A percentile compares a stretch with the other conserved stretches of the same genome.
phyloP scores from a whole-genome alignment of 53 echinoderm and acorn worm genomes.

The Glandiceps talaboti region DNA sequence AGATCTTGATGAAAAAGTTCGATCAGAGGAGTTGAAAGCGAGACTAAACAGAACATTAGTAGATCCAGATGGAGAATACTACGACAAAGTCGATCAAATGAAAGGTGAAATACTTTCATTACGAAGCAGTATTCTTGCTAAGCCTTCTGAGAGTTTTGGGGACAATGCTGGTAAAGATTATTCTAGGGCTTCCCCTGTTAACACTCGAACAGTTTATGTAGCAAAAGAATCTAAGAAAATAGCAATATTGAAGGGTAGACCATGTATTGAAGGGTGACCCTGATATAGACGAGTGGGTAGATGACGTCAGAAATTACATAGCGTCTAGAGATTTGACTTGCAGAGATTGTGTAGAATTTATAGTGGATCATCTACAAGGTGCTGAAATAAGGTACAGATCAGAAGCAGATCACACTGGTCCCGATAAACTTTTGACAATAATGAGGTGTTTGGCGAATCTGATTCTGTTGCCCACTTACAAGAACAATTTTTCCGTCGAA shows the following conservation, averaged over 20 bases:
- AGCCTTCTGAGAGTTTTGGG: too few relatives aligned
- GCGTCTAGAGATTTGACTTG: not conserved
- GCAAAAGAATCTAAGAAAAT: not conserved
- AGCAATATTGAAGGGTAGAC: not conserved
- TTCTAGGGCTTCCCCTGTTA: too few relatives aligned
- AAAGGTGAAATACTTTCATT: too few relatives aligned
- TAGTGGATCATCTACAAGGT: not conserved
- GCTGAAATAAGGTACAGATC: not conserved
- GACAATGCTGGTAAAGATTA: too few relatives aligned
- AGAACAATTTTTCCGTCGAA: not conserved
- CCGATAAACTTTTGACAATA: not conserved
- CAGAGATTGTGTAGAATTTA: not conserved
- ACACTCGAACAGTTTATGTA: not conserved
- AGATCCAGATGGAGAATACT: too few relatives aligned
- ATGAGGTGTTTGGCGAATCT: not conserved
- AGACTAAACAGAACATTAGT: too few relatives aligned
- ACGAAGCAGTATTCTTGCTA: too few relatives aligned
- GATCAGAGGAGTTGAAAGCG: too few relatives aligned
- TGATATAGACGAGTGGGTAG: not conserved
- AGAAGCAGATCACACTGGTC: not conserved
- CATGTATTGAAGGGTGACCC: not conserved
- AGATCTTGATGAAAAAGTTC: too few relatives aligned
- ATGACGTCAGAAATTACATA: slow-evolving; percentile 9
- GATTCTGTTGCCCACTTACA: not conserved
- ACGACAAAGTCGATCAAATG: too few relatives aligned